A percentile compares a stretch with the other conserved stretches of the same genome.
Conservation (phyloP, 2,797 vertebrate genomes). For the Nannoperca obscura region DNA sequence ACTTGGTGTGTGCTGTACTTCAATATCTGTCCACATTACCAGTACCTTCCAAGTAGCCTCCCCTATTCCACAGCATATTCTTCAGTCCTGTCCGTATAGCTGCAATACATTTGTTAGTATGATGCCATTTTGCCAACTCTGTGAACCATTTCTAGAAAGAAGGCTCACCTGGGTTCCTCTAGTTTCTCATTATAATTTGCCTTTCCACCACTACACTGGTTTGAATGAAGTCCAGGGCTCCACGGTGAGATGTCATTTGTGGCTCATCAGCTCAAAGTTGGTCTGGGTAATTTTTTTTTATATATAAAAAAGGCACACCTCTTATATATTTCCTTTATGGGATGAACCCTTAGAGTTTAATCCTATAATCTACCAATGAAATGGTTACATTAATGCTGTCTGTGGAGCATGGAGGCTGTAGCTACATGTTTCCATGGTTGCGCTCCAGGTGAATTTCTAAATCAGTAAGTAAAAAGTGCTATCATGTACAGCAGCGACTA, state of each 20-base stretch:
- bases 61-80: neutral
- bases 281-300: no score
- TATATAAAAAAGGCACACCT: no score
- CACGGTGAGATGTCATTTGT: neutral
- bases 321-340: no score
- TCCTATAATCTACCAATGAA: neutral
- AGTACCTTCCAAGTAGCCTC: neutral
- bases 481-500: neutral
- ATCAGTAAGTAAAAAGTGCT: neutral
- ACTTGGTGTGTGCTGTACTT: neutral
- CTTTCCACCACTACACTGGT: neutral
- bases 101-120: no score
- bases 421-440: neutral
- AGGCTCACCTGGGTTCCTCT: neutral
- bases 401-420: neutral
- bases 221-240: neutral
- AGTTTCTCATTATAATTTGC: conserved; percentile 1
- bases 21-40: neutral
- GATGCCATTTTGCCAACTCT: no score
- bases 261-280: neutral
- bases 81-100: neutral
- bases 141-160: neutral
- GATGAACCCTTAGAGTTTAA: neutral
- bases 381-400: neutral
- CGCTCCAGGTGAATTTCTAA: neutral